These are phyloP conservation scores for Dendrocincla fuliginosa DNA, from an alignment of 2,797 vertebrate genomes.

Conservation along the genomic window DNA sequence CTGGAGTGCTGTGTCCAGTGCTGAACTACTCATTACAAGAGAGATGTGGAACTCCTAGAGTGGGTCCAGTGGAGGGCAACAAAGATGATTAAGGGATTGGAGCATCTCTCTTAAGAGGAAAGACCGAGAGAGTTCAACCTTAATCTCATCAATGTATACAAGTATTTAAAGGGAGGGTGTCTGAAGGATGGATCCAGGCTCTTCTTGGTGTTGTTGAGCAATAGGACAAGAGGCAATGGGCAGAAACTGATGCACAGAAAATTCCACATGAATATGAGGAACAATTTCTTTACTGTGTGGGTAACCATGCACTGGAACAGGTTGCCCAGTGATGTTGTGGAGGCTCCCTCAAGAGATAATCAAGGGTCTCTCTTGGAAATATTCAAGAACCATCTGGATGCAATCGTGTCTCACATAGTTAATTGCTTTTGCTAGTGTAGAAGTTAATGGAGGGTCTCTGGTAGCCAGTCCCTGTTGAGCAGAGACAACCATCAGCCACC, in stretches of 20 bases:
- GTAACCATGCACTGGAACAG: neutral
- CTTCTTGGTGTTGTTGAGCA: neutral
- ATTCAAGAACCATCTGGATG: neutral
- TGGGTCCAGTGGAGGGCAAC: too few relatives aligned
- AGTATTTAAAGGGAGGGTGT: neutral
- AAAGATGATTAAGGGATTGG: too few relatives aligned
- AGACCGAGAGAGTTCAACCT: neutral
- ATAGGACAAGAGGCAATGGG: neutral
- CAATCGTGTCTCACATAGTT: neutral
- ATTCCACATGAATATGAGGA: neutral
- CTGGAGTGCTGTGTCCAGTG: neutral
- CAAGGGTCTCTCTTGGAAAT: neutral
- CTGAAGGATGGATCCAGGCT: neutral
- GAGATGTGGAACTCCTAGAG: neutral
- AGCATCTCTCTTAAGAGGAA: neutral
- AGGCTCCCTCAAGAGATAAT: neutral
- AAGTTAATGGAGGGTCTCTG: neutral
- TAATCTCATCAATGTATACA: neutral
- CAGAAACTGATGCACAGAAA: neutral
- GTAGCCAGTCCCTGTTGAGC: neutral
- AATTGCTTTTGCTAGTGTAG: neutral
- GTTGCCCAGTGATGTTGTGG: neutral
- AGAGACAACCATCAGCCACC: neutral
- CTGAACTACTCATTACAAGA: neutral
- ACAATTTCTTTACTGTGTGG: fast-evolving